phyloP scores from a whole-genome alignment of 1,140 invertebrate genomes.

The Bursaphelenchus mucronatus region DNA sequence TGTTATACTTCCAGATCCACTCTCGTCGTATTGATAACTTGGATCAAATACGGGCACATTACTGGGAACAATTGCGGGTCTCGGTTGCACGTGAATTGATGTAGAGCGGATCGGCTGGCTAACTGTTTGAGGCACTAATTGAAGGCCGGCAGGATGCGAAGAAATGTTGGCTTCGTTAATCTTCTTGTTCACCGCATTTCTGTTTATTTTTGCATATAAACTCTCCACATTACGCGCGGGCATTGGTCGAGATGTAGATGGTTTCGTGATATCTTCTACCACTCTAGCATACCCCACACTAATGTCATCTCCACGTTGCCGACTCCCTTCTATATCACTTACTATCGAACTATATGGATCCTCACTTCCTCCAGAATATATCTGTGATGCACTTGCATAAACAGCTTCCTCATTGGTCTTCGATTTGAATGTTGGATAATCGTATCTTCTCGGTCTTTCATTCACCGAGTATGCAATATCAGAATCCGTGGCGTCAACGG shows the following conservation, averaged over 20 bases:
- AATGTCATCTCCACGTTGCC: neutral
- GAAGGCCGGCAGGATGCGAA: too few relatives aligned
- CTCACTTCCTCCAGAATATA: conserved; percentile 39
- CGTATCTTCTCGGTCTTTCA: conserved; percentile 18
- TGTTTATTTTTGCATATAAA: conserved; percentile 42
- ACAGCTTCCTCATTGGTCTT: conserved; percentile 27
- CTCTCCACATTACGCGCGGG: conserved; percentile 26
- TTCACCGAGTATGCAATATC: conserved; percentile 22
- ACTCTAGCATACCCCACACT: conserved; percentile 22
- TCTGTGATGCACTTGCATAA: conserved; percentile 44
- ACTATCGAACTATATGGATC: conserved; percentile 48
- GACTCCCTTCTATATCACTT: conserved; percentile 25
- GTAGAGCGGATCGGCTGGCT: too few relatives aligned
- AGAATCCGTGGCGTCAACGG: conserved; percentile 17
- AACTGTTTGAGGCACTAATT: neutral
- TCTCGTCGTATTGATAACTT: conserved; percentile 32
- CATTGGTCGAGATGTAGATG: neutral
- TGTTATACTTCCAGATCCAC: conserved; percentile 39
- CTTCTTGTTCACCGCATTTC: conserved; percentile 3
- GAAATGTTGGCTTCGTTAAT: too few relatives aligned
- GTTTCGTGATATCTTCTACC: conserved; percentile 10
- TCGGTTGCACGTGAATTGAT: conserved; percentile 10
- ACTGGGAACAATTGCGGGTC: neutral
- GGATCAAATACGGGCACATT: too few relatives aligned
- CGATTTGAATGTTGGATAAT: conserved; percentile 21